phyloP scores from a whole-genome alignment of 2,888 invertebrate species.

The Ectobius pallidus region DNA sequence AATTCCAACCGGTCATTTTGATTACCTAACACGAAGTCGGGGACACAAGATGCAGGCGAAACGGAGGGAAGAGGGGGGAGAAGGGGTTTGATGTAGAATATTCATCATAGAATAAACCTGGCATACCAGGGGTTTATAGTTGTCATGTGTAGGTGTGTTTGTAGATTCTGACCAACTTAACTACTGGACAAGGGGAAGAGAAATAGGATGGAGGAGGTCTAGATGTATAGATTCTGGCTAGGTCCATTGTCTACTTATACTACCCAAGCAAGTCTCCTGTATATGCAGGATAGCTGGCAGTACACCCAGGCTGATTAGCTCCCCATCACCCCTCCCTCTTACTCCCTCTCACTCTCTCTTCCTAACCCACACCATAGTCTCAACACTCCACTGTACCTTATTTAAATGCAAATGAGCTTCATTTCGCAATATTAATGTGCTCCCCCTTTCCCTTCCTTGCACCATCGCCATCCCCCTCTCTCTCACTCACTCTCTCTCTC shows the following conservation, averaged over 20 bases:
- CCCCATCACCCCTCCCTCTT: conserved; percentile 27
- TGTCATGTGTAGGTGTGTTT: conserved; percentile 1
- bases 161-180: conserved; percentile 6
- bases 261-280: background rate
- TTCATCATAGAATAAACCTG: background rate
- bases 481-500: conserved; percentile 45
- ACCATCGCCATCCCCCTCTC: conserved; percentile 33
- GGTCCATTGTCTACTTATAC: conserved; percentile 23
- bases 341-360: conserved; percentile 42
- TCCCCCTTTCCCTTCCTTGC: conserved; percentile 46
- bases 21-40: too few relatives aligned
- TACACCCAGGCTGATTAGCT: conserved; percentile 32
- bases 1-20: too few relatives aligned
- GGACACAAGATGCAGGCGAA: too few relatives aligned
- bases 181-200: conserved; percentile 20
- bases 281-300: background rate
- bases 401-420: conserved; percentile 91
- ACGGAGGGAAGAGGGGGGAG: too few relatives aligned
- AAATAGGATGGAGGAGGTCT: background rate
- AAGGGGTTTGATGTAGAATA: background rate
- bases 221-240: conserved; percentile 13
- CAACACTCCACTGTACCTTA: conserved; percentile 62
- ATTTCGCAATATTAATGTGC: conserved; percentile 87
- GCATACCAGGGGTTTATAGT: background rate
- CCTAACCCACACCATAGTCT: conserved; percentile 47